phyloP scores from a whole-genome alignment of 2,888 invertebrate genomes.

The Leucoptera coffeella region DNA sequence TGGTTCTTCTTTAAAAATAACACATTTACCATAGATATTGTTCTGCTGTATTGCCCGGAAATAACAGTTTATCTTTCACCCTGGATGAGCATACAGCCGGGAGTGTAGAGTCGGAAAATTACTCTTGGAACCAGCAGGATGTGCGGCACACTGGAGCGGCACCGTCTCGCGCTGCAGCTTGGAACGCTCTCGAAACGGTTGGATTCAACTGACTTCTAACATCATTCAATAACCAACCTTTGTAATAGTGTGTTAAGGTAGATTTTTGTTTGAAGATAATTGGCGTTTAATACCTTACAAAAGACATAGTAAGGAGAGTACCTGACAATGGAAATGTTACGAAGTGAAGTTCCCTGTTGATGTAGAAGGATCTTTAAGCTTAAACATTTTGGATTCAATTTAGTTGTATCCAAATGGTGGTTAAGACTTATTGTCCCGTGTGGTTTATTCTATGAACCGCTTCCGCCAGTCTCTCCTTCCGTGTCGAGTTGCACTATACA shows the following conservation, averaged over 20 bases:
- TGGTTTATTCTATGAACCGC: conserved; percentile 37
- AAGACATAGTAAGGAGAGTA: too few species aligned
- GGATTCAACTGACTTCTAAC: background rate
- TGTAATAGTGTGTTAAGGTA: background rate
- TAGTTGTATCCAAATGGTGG: too few species aligned
- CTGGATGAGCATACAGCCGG: too few species aligned
- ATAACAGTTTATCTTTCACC: too few species aligned
- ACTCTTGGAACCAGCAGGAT: conserved; percentile 36
- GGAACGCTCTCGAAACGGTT: conserved; percentile 22
- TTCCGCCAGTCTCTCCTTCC: conserved; percentile 48
- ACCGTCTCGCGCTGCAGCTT: conserved; percentile 38
- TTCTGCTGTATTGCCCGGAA: too few species aligned
- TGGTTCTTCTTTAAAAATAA: too few species aligned
- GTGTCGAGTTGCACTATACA: conserved; percentile 41
- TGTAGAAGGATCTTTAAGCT: too few species aligned
- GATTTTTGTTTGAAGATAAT: conserved; percentile 12
- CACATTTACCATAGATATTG: too few species aligned
- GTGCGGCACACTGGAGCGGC: conserved; percentile 46
- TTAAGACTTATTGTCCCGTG: conserved; percentile 4
- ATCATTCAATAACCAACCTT: background rate
- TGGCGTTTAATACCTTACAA: too few species aligned
- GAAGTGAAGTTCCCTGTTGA: too few species aligned
- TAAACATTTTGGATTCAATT: too few species aligned
- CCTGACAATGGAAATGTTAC: too few species aligned
- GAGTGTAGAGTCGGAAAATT: conserved; percentile 34